A percentile compares a stretch with the other conserved stretches of the same genome.
Evolutionary conservation across 2,113 vertebrate genomes (phyloP).

Genomic region (Mormoops blainvillei): DNA sequence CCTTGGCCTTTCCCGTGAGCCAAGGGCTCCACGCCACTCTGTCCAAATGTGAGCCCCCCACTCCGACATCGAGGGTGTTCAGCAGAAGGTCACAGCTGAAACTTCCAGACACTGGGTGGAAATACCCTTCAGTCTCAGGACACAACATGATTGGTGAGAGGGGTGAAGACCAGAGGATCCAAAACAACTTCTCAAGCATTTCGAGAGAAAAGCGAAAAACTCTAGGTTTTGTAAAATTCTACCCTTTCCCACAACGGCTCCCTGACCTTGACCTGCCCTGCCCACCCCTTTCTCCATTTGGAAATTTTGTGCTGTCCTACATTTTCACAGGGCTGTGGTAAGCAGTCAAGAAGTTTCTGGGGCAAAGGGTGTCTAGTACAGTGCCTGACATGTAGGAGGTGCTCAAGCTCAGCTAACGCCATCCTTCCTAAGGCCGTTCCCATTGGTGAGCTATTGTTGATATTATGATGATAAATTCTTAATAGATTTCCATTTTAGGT

Average conservation of each 20-base stretch:
- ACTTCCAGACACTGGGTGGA: neutral
- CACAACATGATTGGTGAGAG: neutral
- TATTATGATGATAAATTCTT: neutral
- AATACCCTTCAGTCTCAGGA: neutral
- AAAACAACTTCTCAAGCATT: neutral
- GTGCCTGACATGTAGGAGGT: neutral
- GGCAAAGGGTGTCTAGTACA: neutral
- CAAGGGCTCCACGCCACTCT: neutral
- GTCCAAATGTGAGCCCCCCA: neutral
- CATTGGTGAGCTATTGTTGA: neutral
- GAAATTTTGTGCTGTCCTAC: rapidly evolving
- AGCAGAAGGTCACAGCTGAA: neutral
- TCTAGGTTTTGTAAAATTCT: neutral
- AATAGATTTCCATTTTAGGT: neutral
- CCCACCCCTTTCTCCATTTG: neutral
- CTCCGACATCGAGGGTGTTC: neutral
- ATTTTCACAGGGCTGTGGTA: neutral
- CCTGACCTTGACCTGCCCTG: neutral
- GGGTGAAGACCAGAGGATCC: neutral
- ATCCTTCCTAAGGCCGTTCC: neutral
- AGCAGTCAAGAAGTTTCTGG: neutral
- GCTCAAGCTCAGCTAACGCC: neutral
- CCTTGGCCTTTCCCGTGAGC: neutral
- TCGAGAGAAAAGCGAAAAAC: neutral
- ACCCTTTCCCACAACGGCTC: neutral